Evolutionary conservation across 64 coral and sea anemone genomes (phyloP).

Genomic region (Platygyra sinensis): DNA sequence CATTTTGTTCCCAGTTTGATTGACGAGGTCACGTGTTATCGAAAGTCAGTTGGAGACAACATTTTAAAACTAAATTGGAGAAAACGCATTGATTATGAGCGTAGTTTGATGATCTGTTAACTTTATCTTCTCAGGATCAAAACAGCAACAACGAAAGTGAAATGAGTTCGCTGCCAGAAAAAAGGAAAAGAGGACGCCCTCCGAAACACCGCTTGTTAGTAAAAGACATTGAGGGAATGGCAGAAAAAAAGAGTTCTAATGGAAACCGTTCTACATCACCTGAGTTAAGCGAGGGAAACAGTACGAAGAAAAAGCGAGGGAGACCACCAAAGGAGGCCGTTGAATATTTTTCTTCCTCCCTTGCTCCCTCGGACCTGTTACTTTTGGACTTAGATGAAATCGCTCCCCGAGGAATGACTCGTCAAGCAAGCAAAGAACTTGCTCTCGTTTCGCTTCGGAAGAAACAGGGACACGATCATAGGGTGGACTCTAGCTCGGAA

Average conservation of each 20-base stretch:
- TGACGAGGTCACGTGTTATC: not conserved
- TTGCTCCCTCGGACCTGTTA: not conserved
- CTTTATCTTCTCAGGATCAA: slow-evolving; percentile 22
- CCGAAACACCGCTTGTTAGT: not conserved
- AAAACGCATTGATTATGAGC: not conserved
- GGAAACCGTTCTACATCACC: not conserved
- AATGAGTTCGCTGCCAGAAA: not conserved
- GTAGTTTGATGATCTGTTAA: not conserved
- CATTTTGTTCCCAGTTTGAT: not conserved
- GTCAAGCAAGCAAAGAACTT: slow-evolving; percentile 67
- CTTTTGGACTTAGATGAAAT: slow-evolving; percentile 15
- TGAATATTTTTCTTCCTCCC: not conserved
- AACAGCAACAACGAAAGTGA: not conserved
- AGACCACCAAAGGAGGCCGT: not conserved
- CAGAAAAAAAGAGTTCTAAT: not conserved
- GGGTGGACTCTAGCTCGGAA: not conserved
- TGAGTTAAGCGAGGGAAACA: not conserved
- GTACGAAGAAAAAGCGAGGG: not conserved
- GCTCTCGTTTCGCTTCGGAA: slow-evolving; percentile 38
- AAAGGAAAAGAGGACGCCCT: slow-evolving; percentile 23
- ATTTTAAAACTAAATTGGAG: not conserved
- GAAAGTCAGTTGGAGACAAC: not conserved
- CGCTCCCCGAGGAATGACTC: slow-evolving; percentile 52
- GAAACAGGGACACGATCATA: not conserved
- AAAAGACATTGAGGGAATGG: not conserved